Conservation (phyloP, 2,113 vertebrate species). For the Perccottus glenii region DNA sequence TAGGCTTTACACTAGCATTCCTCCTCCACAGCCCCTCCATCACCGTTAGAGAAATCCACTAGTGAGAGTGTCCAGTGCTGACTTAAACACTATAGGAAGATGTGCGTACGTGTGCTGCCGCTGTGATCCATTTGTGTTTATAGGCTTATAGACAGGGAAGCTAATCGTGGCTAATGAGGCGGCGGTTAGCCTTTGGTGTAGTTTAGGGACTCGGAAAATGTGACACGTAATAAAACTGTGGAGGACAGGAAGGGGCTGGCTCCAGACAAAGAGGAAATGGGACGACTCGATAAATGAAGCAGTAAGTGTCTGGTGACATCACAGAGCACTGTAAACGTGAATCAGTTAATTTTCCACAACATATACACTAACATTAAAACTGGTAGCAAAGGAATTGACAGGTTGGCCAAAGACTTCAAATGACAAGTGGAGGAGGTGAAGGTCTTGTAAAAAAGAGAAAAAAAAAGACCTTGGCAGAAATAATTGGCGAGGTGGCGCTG, state of each 20-base stretch:
- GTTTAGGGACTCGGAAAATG: conserved; percentile 3
- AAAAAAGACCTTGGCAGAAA: conserved; percentile 1
- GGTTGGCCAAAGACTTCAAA: background rate
- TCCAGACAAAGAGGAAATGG: conserved; percentile 31
- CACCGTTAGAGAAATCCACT: conserved; percentile 7
- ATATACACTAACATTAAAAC: background rate
- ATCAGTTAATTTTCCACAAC: background rate
- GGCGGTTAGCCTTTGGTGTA: conserved; percentile 18
- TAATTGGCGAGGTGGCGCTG: conserved; percentile 5
- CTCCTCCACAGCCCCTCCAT: background rate
- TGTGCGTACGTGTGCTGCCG: background rate
- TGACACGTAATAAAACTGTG: conserved; percentile 42
- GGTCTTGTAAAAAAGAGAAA: background rate
- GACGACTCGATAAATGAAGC: conserved; percentile 21
- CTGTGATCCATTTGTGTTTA: conserved; percentile 29
- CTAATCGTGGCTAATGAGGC: conserved; percentile 50
- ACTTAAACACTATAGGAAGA: background rate
- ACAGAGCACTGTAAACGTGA: background rate
- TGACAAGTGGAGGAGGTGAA: background rate
- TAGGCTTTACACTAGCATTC: background rate
- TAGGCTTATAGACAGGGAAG: conserved; percentile 28
- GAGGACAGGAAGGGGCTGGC: conserved; percentile 27
- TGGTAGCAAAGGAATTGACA: background rate
- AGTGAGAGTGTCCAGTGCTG: conserved; percentile 1
- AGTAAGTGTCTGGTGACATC: background rate